These are phyloP conservation scores for Caenorhabditis virilis DNA, from an alignment of 2,888 invertebrate genomes.

Conservation along the genomic window DNA sequence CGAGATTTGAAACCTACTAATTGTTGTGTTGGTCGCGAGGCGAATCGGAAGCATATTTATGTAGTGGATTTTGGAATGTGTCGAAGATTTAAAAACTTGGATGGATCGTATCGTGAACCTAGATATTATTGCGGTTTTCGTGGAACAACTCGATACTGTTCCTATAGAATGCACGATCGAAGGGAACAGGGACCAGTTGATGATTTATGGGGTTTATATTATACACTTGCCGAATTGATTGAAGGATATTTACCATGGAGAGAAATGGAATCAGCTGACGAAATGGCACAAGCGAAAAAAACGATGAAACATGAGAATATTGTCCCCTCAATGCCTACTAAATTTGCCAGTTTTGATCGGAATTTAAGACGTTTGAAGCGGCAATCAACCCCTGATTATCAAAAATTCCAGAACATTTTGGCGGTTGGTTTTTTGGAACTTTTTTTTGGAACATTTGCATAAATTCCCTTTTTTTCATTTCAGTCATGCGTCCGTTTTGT, in stretches of 20 bases:
- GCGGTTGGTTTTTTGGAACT: slow-evolving; percentile 2
- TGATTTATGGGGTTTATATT: slow-evolving; percentile 58
- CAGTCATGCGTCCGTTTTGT: slow-evolving; percentile 30
- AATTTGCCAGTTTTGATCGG: slow-evolving; percentile 23
- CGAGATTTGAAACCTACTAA: slow-evolving; percentile 64
- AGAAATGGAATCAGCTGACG: slow-evolving; percentile 43
- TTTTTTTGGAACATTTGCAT: no score
- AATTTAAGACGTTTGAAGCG: slow-evolving; percentile 20
- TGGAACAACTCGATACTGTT: slow-evolving; percentile 62
- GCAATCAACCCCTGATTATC: slow-evolving; percentile 18
- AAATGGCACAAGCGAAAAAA: slow-evolving; percentile 47
- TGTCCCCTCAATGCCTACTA: slow-evolving; percentile 25
- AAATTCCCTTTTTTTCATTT: no score
- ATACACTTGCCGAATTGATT: slow-evolving; percentile 54
- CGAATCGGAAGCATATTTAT: slow-evolving; percentile 46
- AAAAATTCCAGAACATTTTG: slow-evolving; percentile 26
- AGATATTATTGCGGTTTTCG: slow-evolving; percentile 63
- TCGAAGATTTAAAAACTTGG: slow-evolving; percentile 40
- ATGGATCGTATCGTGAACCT: slow-evolving; percentile 47
- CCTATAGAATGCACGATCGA: slow-evolving; percentile 58
- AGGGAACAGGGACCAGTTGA: slow-evolving; percentile 57
- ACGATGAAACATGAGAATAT: slow-evolving; percentile 10
- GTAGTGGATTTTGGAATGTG: slow-evolving; percentile 64
- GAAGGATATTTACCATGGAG: slow-evolving; percentile 62
- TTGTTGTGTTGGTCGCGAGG: slow-evolving; percentile 53